phyloP scores from a whole-genome alignment of 2,888 invertebrate genomes.

The Nomada ferruginata region DNA sequence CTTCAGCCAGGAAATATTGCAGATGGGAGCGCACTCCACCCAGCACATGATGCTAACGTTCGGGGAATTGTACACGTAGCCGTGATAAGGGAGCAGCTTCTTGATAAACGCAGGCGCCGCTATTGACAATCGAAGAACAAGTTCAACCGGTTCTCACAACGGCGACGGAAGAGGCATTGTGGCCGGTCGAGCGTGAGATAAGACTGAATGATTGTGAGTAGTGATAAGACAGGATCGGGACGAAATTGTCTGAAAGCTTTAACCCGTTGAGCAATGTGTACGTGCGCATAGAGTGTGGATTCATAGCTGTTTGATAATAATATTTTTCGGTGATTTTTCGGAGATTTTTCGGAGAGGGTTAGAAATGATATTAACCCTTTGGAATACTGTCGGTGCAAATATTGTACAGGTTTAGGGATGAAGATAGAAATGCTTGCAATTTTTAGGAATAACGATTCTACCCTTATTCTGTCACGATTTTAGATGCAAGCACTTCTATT shows the following conservation, averaged over 20 bases:
- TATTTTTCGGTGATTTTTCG: no score
- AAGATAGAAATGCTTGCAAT: no score
- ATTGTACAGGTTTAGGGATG: no score
- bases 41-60: slow-evolving; percentile 91
- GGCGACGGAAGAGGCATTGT: slow-evolving; percentile 11
- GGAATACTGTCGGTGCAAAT: no score
- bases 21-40: slow-evolving; percentile 95
- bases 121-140: slow-evolving; percentile 79
- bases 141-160: slow-evolving; percentile 5
- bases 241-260: not conserved
- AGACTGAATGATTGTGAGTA: not conserved
- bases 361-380: no score
- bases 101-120: slow-evolving; percentile 95
- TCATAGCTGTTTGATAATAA: no score
- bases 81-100: slow-evolving; percentile 92
- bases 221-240: not conserved
- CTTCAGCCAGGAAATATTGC: slow-evolving; percentile 94
- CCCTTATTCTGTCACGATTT: no score
- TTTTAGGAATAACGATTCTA: no score
- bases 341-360: no score
- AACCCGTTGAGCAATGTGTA: no score
- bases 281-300: no score
- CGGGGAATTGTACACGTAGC: slow-evolving; percentile 90
- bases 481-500: no score
- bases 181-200: slow-evolving; percentile 12